A percentile compares a stretch with the other conserved stretches of the same genome.
These are phyloP conservation scores for Actinernus sp. DNA, from an alignment of 92 coral and sea anemone species.

Conservation along the genomic window DNA sequence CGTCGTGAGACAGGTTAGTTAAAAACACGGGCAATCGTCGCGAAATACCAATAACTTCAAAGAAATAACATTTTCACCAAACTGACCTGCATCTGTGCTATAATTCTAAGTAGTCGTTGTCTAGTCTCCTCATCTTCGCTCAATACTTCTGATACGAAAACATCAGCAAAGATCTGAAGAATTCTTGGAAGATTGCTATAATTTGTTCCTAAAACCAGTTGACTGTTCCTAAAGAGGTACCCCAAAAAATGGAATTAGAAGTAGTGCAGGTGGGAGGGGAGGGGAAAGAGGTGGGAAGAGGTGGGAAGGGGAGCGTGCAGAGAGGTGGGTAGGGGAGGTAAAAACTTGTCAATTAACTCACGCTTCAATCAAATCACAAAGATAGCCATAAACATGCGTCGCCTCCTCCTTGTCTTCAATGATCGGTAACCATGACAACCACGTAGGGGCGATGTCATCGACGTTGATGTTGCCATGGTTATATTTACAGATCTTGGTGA, in stretches of 20 bases:
- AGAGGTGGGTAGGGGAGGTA: background rate
- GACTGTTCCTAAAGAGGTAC: slow-evolving; percentile 77
- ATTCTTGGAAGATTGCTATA: slow-evolving; percentile 88
- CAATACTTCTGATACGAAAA: slow-evolving; percentile 83
- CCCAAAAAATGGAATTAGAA: background rate
- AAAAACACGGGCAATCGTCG: no score
- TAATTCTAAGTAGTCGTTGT: slow-evolving; percentile 81
- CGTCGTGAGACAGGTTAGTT: no score
- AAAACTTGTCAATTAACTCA: slow-evolving; percentile 19
- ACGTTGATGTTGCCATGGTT: slow-evolving; percentile 97
- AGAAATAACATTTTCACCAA: no score
- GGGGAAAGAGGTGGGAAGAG: background rate
- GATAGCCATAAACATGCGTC: slow-evolving; percentile 95
- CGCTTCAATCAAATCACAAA: slow-evolving; percentile 95
- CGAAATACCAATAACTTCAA: no score
- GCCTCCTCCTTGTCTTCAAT: slow-evolving; percentile 98
- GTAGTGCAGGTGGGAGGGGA: background rate
- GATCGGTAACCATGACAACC: slow-evolving; percentile 94
- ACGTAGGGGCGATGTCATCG: slow-evolving; percentile 84
- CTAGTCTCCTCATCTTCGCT: slow-evolving; percentile 83
- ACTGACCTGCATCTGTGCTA: slow-evolving; percentile 93
- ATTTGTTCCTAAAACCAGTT: slow-evolving; percentile 79
- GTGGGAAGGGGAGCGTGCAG: background rate
- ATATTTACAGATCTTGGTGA: slow-evolving; percentile 96
- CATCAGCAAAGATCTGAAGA: slow-evolving; percentile 88